Evolutionary conservation across 2,888 invertebrate genomes (phyloP).

Genomic region (Macrosiphum euphorbiae): DNA sequence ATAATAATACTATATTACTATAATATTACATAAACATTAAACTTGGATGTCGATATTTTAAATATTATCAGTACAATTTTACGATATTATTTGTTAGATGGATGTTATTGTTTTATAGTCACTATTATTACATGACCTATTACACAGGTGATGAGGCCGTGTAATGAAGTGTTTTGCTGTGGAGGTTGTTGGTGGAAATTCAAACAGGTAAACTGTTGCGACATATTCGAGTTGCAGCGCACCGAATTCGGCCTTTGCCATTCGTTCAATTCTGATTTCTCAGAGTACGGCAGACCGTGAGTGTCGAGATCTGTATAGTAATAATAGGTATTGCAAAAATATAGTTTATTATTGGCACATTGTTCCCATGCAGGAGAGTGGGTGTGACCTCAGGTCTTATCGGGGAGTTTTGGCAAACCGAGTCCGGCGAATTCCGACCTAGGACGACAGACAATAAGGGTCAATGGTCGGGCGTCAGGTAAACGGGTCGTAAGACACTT

Average conservation of each 20-base stretch:
- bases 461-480: slow-evolving; percentile 68
- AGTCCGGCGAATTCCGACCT: slow-evolving; percentile 66
- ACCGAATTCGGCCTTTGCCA: slow-evolving; percentile 72
- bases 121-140: neutral
- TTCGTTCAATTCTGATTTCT: slow-evolving; percentile 71
- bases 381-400: slow-evolving; percentile 32
- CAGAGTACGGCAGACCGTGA: slow-evolving; percentile 66
- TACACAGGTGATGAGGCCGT: slow-evolving; percentile 68
- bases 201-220: slow-evolving; percentile 70
- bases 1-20: neutral
- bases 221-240: slow-evolving; percentile 71
- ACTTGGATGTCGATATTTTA: neutral
- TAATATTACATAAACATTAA: too few relatives aligned
- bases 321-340: neutral
- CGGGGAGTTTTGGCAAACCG: slow-evolving; percentile 59
- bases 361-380: neutral
- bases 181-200: slow-evolving; percentile 71
- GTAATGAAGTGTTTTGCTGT: slow-evolving; percentile 70
- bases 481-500: neutral
- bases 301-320: neutral
- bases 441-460: slow-evolving; percentile 68
- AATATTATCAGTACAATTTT: neutral
- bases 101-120: too few relatives aligned
- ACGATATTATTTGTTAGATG: neutral
- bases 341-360: neutral